Percentiles rank a stretch among this genome's conserved stretches.
Conservation (phyloP, 2,888 invertebrate species). For the Anagyrus pseudococci region DNA sequence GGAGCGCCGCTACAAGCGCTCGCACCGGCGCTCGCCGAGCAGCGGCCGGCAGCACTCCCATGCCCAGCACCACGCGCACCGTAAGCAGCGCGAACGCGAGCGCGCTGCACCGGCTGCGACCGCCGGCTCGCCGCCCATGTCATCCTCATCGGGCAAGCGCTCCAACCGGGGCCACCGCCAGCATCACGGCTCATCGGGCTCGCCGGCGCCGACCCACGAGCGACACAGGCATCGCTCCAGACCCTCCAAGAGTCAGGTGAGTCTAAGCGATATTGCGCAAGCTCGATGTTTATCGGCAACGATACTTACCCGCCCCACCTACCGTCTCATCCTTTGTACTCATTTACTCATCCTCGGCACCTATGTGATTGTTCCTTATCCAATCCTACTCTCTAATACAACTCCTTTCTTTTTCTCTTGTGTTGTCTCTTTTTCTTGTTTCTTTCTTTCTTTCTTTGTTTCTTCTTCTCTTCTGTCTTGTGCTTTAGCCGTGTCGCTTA, state of each 20-base stretch:
- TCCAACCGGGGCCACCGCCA: conserved; percentile 37
- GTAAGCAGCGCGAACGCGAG: conserved; percentile 49
- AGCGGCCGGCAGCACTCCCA: conserved; percentile 76
- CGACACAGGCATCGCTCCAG: conserved; percentile 50
- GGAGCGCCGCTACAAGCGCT: conserved; percentile 85
- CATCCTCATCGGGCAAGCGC: conserved; percentile 50
- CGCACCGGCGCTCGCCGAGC: conserved; percentile 82
- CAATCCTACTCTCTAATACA: no score
- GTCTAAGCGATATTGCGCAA: conserved; percentile 37
- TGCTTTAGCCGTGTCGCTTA: no score
- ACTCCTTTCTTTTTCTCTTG: no score
- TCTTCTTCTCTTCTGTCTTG: no score
- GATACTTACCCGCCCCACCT: no score
- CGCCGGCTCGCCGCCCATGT: conserved; percentile 45
- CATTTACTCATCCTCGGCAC: no score
- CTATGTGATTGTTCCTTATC: no score
- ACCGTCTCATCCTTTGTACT: no score
- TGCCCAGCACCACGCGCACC: conserved; percentile 42
- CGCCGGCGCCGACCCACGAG: not conserved
- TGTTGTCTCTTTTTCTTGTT: no score
- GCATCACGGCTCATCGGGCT: no score
- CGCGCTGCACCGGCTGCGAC: not conserved
- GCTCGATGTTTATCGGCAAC: no score
- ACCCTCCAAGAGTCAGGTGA: conserved; percentile 58
- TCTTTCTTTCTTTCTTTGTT: no score